A percentile compares a stretch with the other conserved stretches of the same genome.
phyloP scores from a whole-genome alignment of 2,797 vertebrate genomes.

The Chiloscyllium punctatum region DNA sequence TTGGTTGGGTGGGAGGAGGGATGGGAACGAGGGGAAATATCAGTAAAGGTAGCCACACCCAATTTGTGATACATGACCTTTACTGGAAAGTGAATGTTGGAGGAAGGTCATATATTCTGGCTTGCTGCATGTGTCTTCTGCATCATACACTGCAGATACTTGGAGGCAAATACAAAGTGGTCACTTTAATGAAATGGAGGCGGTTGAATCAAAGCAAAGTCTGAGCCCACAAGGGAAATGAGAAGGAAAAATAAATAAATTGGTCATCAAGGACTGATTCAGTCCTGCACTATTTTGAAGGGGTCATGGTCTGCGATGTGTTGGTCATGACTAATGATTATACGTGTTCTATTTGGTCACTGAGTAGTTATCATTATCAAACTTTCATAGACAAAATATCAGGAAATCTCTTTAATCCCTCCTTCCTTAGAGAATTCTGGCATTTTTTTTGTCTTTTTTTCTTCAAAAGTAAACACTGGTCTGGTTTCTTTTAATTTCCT shows the following conservation, averaged over 20 bases:
- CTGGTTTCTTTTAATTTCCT: neutral
- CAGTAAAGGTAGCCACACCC: neutral
- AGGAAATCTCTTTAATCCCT: conserved; percentile 4
- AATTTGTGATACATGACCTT: neutral
- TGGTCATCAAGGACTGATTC: neutral
- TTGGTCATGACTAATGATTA: neutral
- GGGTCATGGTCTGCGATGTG: neutral
- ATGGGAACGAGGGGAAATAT: too few species aligned
- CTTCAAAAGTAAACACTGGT: neutral
- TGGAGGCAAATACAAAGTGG: neutral
- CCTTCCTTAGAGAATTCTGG: neutral
- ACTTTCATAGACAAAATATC: neutral
- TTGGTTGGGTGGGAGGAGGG: neutral
- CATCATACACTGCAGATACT: too few species aligned
- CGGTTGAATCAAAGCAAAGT: neutral
- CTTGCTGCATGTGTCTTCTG: neutral
- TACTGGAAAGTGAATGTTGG: neutral
- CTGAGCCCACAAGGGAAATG: neutral
- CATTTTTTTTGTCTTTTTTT: neutral
- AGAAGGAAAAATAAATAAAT: neutral
- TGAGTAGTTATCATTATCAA: neutral
- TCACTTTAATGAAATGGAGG: neutral
- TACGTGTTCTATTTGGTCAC: neutral
- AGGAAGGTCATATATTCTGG: neutral
- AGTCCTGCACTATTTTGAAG: neutral